A percentile compares a stretch with the other conserved stretches of the same genome.
These are phyloP conservation scores for Acrobasis consociella DNA, from an alignment of 2,888 invertebrate species.

Conservation along the genomic window DNA sequence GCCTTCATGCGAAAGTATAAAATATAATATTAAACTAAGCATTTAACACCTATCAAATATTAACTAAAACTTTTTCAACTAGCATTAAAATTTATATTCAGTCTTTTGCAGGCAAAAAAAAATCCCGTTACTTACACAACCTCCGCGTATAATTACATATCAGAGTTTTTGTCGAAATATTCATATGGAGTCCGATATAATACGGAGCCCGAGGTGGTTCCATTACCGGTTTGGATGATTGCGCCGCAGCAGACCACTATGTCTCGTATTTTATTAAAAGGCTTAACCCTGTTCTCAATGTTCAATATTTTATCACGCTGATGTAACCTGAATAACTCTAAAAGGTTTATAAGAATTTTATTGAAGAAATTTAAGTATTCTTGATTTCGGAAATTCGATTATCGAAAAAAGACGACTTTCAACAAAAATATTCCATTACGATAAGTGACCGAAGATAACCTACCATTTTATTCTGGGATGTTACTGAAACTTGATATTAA, in stretches of 20 bases:
- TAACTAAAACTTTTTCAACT: no score
- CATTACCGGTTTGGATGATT: slow-evolving; percentile 50
- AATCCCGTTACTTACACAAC: no score
- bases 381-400: slow-evolving; percentile 1
- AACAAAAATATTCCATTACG: background rate
- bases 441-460: background rate
- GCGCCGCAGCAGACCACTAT: slow-evolving; percentile 40
- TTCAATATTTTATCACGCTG: slow-evolving; percentile 34
- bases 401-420: background rate
- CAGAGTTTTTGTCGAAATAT: no score
- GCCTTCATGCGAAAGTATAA: no score
- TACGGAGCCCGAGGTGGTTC: slow-evolving; percentile 41
- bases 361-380: slow-evolving; percentile 20
- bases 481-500: no score
- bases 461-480: background rate
- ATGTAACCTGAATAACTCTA: slow-evolving; percentile 32
- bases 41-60: no score
- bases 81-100: no score
- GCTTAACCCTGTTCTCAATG: slow-evolving; percentile 49
- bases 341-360: slow-evolving; percentile 27
- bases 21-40: no score
- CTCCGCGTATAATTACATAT: no score
- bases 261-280: slow-evolving; percentile 57
- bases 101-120: no score
- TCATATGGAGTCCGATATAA: no score